Evolutionary conservation across 2,888 invertebrate species (phyloP).

Genomic region (Phrixothrix hirtus): DNA sequence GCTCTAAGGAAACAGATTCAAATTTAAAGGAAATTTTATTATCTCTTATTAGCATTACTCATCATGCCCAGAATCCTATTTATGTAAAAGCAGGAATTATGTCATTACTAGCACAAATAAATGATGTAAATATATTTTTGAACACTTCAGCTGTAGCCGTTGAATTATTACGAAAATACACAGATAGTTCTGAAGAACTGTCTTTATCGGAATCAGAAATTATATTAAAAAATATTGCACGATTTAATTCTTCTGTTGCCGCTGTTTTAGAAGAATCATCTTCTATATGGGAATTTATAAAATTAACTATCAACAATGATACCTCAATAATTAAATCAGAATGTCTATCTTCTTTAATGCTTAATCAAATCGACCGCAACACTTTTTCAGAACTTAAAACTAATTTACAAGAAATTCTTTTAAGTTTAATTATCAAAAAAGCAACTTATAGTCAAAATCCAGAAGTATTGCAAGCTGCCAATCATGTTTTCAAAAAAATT

Average conservation of each 20-base stretch:
- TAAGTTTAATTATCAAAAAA: conserved; percentile 61
- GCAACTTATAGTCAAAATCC: conserved; percentile 65
- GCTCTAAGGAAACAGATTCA: conserved; percentile 46
- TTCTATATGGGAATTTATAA: conserved; percentile 55
- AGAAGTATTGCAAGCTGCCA: conserved; percentile 63
- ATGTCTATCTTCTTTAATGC: conserved; percentile 58
- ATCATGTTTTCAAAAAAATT: conserved; percentile 69
- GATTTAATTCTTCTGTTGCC: conserved; percentile 42
- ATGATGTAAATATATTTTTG: conserved; percentile 42
- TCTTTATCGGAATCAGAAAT: conserved; percentile 38
- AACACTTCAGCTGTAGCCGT: conserved; percentile 40
- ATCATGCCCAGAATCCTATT: conserved; percentile 54
- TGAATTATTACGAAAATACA: conserved; percentile 34
- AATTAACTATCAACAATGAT: conserved; percentile 60
- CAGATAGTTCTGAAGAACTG: conserved; percentile 32
- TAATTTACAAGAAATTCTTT: conserved; percentile 56
- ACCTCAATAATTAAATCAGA: conserved; percentile 28
- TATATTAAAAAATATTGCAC: conserved; percentile 39
- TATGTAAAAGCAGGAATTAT: conserved; percentile 54
- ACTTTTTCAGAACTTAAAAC: conserved; percentile 60
- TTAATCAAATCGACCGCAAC: conserved; percentile 63
- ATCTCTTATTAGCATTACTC: conserved; percentile 43
- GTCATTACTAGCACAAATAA: conserved; percentile 47
- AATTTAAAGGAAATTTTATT: conserved; percentile 47
- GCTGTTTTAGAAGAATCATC: conserved; percentile 27